Evolutionary conservation across 2,113 vertebrate species (phyloP).

Genomic region (Rynchops niger): DNA sequence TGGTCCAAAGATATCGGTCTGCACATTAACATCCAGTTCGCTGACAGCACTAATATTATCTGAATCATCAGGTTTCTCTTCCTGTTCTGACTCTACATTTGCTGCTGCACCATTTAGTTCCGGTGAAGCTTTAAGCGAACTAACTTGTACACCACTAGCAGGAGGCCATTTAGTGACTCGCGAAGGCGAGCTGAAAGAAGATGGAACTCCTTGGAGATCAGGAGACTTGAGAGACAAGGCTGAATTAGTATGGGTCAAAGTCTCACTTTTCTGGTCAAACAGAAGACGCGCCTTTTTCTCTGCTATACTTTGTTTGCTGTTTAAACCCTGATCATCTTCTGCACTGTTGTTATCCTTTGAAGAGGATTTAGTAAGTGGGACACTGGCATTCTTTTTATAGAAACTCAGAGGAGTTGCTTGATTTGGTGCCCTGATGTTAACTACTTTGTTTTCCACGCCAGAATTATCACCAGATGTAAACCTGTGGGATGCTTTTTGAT

Average conservation of each 20-base stretch:
- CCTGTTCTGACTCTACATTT: not conserved
- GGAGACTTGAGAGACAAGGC: not conserved
- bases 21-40: constrained; percentile 9
- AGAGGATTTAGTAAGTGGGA: not conserved
- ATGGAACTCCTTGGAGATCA: not conserved
- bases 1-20: constrained; percentile 83
- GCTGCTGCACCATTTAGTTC: not conserved
- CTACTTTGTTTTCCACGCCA: not conserved
- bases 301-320: not conserved
- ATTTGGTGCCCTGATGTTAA: not conserved
- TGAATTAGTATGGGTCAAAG: not conserved
- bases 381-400: constrained; percentile 22
- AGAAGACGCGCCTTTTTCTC: not conserved
- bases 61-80: not conserved
- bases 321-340: constrained; percentile 3
- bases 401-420: not conserved
- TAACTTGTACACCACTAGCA: not conserved
- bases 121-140: not conserved
- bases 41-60: not conserved
- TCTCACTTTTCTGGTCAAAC: not conserved
- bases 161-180: constrained; percentile 11
- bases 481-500: not conserved
- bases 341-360: not conserved
- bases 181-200: not conserved
- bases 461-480: constrained; percentile 3